Evolutionary conservation across 1,140 invertebrate species (phyloP), one percentile per base, ranked within the genome.

Genomic region (Sesamia nonagrioides): DNA sequence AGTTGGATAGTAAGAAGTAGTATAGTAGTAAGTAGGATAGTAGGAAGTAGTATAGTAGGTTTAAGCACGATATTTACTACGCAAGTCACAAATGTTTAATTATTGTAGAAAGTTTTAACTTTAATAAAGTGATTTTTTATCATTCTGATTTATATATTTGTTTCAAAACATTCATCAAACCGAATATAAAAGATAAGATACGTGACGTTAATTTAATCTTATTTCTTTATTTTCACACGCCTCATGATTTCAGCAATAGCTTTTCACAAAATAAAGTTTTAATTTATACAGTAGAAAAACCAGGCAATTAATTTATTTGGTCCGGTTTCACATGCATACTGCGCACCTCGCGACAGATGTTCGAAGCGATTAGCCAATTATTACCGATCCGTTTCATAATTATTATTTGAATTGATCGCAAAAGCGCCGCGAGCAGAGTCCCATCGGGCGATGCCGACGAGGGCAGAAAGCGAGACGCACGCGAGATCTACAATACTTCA

Each of bases 381-480:
- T 33, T 54, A 85, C 48, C 68, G 17, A 74, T 80, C 69, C 79
- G 81, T 86, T 88, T 86, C 80, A 86, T 83, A 83, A 87, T 27
- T 27, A 27, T 27, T 27, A 27, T 83, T 86, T 77, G 79, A 82
- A 75, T 75, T 33, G 37, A 63, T 85, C 77, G 56, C 79, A 82
- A 81, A 82, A 77, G 77, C 63, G 78, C 72, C 69, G 50, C 77
- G 75, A 54, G 61, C 15, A 6, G 18, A 6, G 61, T 66, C n/a
- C 37, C 45, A 58, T 61, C 58, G 33, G 60, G 81, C 82, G 84
- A 58, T 63, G 82, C 18, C 84, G 52, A 52, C 69, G 82, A 13
- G 85, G 58, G 79, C 86, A 93, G 91, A 93, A 93, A 93, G 92
- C 91, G 90, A 78, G 63, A 88, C 90, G 75, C 87, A 90, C 89